Conservation (phyloP, 2,888 invertebrate genomes). For the Strigamia maritima region DNA sequence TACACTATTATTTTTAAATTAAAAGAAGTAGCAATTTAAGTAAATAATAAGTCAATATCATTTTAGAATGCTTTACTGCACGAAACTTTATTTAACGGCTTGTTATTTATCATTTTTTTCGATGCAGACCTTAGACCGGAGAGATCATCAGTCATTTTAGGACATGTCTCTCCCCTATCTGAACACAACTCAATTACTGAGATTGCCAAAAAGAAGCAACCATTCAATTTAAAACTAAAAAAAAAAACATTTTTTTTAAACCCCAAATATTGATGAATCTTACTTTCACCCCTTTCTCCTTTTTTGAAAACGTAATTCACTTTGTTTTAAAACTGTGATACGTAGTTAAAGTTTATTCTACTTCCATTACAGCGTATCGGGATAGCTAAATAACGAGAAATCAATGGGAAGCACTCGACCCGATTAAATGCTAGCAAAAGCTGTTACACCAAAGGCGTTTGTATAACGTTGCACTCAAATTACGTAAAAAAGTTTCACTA, state of each 20-base stretch:
- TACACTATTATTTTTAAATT: no score
- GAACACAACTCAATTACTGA: background rate
- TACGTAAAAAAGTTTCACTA: background rate
- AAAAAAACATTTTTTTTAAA: background rate
- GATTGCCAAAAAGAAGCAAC: background rate
- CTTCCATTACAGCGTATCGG: background rate
- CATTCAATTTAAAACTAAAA: background rate
- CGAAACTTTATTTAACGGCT: background rate
- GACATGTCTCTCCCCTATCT: background rate
- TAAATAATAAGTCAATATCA: no score
- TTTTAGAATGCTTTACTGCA: background rate
- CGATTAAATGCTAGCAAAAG: background rate
- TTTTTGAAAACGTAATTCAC: background rate
- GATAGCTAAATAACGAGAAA: background rate
- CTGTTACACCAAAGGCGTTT: background rate
- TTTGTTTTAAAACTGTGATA: background rate
- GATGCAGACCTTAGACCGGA: background rate
- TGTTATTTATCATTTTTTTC: background rate
- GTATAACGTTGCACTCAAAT: background rate
- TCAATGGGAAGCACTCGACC: background rate
- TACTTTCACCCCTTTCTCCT: no score
- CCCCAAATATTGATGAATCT: background rate
- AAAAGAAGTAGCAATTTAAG: no score
- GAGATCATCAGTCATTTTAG: background rate
- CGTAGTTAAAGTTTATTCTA: background rate